Percentiles rank a stretch among this genome's conserved stretches.
Evolutionary conservation across 1,140 invertebrate genomes (phyloP).

Genomic region (Zophobas atratus): DNA sequence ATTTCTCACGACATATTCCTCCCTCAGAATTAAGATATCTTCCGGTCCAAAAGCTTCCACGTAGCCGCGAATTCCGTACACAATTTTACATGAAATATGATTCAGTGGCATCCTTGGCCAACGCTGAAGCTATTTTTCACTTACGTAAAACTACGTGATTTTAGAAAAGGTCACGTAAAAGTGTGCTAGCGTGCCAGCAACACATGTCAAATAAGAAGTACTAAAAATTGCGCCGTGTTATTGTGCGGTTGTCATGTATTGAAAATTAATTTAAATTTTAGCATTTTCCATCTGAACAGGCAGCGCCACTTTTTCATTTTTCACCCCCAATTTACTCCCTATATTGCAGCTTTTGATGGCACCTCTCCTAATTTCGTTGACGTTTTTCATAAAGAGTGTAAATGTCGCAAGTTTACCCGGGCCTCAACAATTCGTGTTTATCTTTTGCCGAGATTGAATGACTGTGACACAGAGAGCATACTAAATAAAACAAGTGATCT

Average conservation of each 20-base stretch:
- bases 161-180: conserved; percentile 21
- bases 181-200: conserved; percentile 26
- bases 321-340: too few species aligned
- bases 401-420: conserved; percentile 19
- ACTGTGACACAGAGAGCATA: conserved; percentile 28
- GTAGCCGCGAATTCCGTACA: conserved; percentile 13
- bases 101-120: conserved; percentile 1
- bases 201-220: conserved; percentile 12
- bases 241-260: neutral
- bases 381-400: conserved; percentile 17
- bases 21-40: neutral
- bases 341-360: neutral
- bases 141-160: conserved; percentile 34
- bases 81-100: conserved; percentile 27
- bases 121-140: conserved; percentile 24
- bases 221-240: conserved; percentile 7
- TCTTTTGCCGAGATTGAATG: conserved; percentile 41
- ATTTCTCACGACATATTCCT: too few species aligned
- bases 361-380: conserved; percentile 24
- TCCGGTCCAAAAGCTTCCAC: neutral
- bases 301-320: neutral
- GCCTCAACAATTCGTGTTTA: conserved; percentile 37
- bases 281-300: neutral
- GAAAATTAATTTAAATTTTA: conserved; percentile 1
- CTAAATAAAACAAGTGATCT: conserved; percentile 40